Evolutionary conservation across 2,797 vertebrate genomes (phyloP).

Genomic region (Hippocampus kuda): DNA sequence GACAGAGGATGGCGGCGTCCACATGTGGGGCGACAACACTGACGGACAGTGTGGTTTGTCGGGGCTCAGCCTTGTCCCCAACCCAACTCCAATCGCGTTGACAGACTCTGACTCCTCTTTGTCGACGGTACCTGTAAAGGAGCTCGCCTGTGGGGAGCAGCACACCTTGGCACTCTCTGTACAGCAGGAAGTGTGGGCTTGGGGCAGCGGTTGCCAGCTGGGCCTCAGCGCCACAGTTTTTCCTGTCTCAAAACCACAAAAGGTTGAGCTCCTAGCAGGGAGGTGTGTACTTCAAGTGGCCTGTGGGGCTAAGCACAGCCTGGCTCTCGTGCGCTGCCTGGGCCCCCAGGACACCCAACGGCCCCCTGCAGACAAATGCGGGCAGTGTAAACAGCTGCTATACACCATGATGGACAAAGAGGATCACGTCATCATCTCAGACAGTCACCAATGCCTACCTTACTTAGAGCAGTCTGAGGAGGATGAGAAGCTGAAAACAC

Average conservation of each 20-base stretch:
- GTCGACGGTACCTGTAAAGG: conserved; percentile 70
- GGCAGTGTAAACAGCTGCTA: conserved; percentile 87
- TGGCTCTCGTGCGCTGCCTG: conserved; percentile 82
- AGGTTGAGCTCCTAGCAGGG: conserved; percentile 82
- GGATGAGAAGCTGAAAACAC: conserved; percentile 33
- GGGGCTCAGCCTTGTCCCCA: conserved; percentile 68
- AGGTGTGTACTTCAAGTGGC: conserved; percentile 83
- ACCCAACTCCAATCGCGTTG: conserved; percentile 77
- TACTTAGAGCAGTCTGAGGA: conserved; percentile 69
- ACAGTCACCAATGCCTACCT: conserved; percentile 84
- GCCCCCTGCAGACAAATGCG: conserved; percentile 79
- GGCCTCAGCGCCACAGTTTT: conserved; percentile 70
- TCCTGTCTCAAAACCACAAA: conserved; percentile 84
- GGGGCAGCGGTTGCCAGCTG: conserved; percentile 85
- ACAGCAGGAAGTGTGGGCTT: conserved; percentile 87
- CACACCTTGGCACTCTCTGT: conserved; percentile 83
- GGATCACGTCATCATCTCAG: conserved; percentile 97
- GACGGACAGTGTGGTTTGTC: conserved; percentile 83
- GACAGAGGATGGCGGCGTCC: conserved; percentile 78
- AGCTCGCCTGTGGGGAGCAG: conserved; percentile 83
- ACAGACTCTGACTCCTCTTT: conserved; percentile 68
- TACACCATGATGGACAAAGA: conserved; percentile 98
- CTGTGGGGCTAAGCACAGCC: conserved; percentile 83
- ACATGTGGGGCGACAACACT: conserved; percentile 93
- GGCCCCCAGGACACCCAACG: conserved; percentile 69